Conservation (phyloP, 2,113 vertebrate species). For the Mesembrinibis cayennensis region DNA sequence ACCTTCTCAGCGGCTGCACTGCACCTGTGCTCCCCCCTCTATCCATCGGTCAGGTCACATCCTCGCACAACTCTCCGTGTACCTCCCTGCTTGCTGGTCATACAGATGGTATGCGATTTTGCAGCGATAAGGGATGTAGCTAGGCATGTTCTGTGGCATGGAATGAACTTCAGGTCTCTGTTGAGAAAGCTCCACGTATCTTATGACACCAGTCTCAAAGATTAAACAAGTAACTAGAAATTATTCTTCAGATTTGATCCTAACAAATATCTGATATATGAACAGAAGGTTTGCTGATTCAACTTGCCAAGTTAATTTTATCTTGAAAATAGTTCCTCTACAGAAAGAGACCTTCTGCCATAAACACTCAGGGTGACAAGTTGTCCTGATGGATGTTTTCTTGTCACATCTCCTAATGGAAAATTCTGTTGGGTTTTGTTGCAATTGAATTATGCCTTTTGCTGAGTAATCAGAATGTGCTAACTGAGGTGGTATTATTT, state of each 20-base stretch:
- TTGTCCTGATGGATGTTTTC: neutral
- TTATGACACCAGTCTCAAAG: neutral
- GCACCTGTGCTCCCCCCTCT: neutral
- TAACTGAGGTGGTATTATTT: neutral
- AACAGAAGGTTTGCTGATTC: neutral
- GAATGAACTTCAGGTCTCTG: neutral
- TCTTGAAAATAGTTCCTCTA: neutral
- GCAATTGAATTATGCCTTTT: neutral
- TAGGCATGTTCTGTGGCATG: neutral
- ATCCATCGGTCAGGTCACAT: neutral
- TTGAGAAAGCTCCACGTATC: neutral
- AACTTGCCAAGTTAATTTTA: neutral
- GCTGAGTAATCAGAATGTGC: neutral
- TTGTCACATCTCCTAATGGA: neutral
- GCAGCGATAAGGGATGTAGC: neutral
- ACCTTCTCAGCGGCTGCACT: neutral
- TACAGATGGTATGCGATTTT: rapidly evolving
- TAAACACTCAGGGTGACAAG: neutral
- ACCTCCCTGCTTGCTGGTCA: neutral
- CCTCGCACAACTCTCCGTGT: neutral
- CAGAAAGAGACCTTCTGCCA: neutral
- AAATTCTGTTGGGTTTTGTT: neutral
- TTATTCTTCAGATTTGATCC: neutral
- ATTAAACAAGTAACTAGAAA: neutral
- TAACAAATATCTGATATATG: neutral